Evolutionary conservation across 1,140 invertebrate species (phyloP).

Genomic region (Tetramorium parvispinum): DNA sequence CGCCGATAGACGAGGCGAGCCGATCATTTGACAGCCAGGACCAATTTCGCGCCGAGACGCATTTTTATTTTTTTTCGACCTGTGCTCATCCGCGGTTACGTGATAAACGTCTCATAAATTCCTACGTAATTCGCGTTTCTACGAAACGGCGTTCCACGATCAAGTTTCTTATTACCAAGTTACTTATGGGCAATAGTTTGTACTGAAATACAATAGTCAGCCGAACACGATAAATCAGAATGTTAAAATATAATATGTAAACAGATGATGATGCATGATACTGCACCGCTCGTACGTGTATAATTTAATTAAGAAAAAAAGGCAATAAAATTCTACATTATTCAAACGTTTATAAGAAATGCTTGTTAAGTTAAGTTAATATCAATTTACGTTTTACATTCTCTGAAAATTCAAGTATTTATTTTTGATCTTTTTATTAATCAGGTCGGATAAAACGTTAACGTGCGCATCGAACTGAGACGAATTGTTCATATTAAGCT

Average conservation of each 20-base stretch:
- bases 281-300: too few species aligned
- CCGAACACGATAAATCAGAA: not conserved
- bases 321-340: not conserved
- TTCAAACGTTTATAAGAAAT: not conserved
- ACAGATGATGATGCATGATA: not conserved
- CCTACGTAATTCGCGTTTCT: not conserved
- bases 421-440: not conserved
- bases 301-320: not conserved
- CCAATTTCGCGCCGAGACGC: not conserved
- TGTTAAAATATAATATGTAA: not conserved
- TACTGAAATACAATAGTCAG: not conserved
- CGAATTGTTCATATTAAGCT: constrained; percentile 17
- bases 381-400: not conserved
- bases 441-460: constrained; percentile 2
- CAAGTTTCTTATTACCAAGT: not conserved
- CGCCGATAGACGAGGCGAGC: not conserved
- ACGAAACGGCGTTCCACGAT: not conserved
- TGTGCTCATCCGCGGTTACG: not conserved
- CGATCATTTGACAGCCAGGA: constrained; percentile 27
- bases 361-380: not conserved
- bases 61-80: constrained; percentile 35
- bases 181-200: not conserved
- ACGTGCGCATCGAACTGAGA: constrained; percentile 28
- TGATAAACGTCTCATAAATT: not conserved
- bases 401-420: not conserved